Base-by-base conservation (phyloP, 2,797 vertebrate species). In the Synaphobranchus kaupii region DNA sequence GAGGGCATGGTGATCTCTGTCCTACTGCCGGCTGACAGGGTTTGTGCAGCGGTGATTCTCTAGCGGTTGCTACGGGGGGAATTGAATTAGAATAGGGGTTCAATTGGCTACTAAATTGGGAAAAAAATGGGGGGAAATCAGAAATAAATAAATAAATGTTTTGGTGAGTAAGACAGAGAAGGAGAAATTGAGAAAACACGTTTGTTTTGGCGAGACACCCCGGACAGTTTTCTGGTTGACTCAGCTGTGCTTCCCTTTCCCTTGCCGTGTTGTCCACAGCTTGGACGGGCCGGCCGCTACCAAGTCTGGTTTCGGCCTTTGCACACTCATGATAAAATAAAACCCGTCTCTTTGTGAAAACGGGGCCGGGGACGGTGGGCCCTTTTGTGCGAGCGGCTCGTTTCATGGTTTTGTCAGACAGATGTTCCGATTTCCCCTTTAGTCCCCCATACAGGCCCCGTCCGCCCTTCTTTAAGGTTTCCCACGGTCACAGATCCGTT, bases 341-440 rank as follows among this genome's bases (percentile, higher is more conserved):
- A 56, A 56, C 8, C 8, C 31, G 66, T 71, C 31, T 87, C 34
- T 87, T 44, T 84, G 28, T 50, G 68, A 78, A 84, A 34, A 87
- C 73, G 76, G 58, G 82, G 28, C 22, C 47, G 13, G 68, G 50
- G 20, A 66, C 44, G 34, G 68, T 52, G 71, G 83, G 4, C 81
- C 22, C 50, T 84, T 58, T 47, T 39, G 15, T 22, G 20, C 4
- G 66, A 22, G n/a, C 7, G 20, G 39, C 83, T 22, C 9, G 44
- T 48, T 83, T 80, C 48, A 83, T 54, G 63, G 58, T 25, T 85
- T 60, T 6, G 22, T 13, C 84, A 44, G 12, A 44, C 17, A 25
- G 12, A 60, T 15, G 56, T 85, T 85, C 7, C 25, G 22, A 85
- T 13, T 34, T 31, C 7, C 17, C 44, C 48, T n/a, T n/a, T 48